Percentiles rank a stretch among this genome's conserved stretches.
phyloP scores from a whole-genome alignment of 2,888 invertebrate genomes.

The Lordiphosa andalusiaca region DNA sequence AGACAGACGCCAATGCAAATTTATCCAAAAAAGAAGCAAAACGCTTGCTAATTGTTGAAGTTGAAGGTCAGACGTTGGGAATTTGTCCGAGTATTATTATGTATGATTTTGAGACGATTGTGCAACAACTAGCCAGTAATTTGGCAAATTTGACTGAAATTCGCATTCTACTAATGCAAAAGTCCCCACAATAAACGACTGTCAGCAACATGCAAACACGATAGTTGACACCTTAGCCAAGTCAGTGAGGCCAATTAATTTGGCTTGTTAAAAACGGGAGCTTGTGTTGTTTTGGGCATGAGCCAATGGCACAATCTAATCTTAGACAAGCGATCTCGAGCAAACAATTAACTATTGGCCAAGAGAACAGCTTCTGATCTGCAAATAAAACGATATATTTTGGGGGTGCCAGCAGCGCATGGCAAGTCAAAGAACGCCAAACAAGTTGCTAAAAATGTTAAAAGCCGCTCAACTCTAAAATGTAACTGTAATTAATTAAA shows the following conservation, averaged over 20 bases:
- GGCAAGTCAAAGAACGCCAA: constrained; percentile 9
- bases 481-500: constrained; percentile 58
- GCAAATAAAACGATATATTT: constrained; percentile 10
- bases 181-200: background rate
- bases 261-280: constrained; percentile 33
- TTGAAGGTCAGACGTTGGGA: constrained; percentile 47
- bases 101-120: constrained; percentile 12
- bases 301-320: constrained; percentile 42
- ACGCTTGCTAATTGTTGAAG: constrained; percentile 29
- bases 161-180: constrained; percentile 20
- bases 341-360: constrained; percentile 47
- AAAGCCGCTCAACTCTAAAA: constrained; percentile 23
- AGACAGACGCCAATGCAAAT: constrained; percentile 17
- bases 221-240: constrained; percentile 50
- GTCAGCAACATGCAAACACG: constrained; percentile 50
- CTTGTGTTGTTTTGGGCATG: constrained; percentile 39
- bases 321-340: constrained; percentile 29
- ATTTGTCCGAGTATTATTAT: constrained; percentile 36
- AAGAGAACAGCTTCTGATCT: constrained; percentile 24
- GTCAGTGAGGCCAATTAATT: constrained; percentile 49
- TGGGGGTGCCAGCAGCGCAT: constrained; percentile 11
- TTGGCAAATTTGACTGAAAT: background rate
- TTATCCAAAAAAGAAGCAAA: constrained; percentile 25
- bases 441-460: constrained; percentile 17
- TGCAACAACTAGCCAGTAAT: constrained; percentile 2